A percentile compares a stretch with the other conserved stretches of the same genome.
Conservation (phyloP, 1,140 invertebrate genomes). For the Acromyrmex heyeri region DNA sequence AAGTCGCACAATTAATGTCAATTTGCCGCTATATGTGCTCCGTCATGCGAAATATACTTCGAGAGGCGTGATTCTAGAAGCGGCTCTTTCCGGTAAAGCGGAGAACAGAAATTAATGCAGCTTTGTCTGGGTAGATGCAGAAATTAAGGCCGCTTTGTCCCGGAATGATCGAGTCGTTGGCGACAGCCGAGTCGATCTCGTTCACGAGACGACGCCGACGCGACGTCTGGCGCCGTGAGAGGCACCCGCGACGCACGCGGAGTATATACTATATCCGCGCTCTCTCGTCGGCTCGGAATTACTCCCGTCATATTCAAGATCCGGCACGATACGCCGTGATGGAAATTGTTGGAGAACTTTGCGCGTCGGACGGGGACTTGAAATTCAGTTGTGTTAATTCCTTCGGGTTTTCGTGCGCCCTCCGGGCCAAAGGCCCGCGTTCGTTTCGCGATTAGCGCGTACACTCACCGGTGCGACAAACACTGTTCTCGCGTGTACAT, state of each 20-base stretch:
- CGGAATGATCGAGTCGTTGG: conserved; percentile 49
- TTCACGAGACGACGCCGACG: conserved; percentile 48
- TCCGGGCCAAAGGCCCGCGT: conserved; percentile 55
- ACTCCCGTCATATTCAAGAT: conserved; percentile 73
- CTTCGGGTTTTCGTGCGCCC: conserved; percentile 71
- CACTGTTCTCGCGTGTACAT: conserved; percentile 43
- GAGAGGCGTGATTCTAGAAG: not conserved
- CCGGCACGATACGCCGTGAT: conserved; percentile 66
- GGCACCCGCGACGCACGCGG: conserved; percentile 16
- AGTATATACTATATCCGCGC: not conserved
- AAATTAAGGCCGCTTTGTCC: conserved; percentile 49
- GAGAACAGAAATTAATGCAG: conserved; percentile 40
- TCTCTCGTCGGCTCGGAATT: conserved; percentile 48
- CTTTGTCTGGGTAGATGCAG: conserved; percentile 31
- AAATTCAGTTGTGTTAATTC: conserved; percentile 78
- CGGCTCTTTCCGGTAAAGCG: not conserved
- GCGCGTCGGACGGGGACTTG: conserved; percentile 68
- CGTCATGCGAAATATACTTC: conserved; percentile 16
- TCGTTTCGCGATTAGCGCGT: conserved; percentile 63
- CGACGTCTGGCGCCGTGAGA: conserved; percentile 53
- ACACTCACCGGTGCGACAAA: conserved; percentile 63
- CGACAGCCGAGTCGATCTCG: conserved; percentile 47
- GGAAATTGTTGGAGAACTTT: conserved; percentile 74
- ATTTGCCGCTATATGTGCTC: conserved; percentile 3
- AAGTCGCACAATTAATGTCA: conserved; percentile 15